A percentile compares a stretch with the other conserved stretches of the same genome.
phyloP scores from a whole-genome alignment of 2,888 invertebrate genomes.

The Calameuta idolon region DNA sequence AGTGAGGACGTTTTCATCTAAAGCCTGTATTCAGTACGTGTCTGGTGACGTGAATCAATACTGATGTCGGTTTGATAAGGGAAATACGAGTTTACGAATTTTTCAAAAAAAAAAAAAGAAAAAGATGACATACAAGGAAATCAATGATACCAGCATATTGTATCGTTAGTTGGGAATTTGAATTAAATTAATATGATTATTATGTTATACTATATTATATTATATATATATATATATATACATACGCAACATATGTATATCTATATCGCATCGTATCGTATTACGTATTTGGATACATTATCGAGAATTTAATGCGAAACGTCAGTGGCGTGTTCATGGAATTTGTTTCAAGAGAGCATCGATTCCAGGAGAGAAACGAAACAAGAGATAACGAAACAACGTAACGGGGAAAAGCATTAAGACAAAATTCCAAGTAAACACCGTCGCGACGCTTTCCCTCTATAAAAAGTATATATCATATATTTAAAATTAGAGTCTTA shows the following conservation, averaged over 20 bases:
- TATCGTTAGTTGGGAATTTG: neutral
- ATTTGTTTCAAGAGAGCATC: neutral
- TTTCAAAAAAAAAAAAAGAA: neutral
- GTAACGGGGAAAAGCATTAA: neutral
- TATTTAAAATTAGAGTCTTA: constrained; percentile 18
- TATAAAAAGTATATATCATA: constrained; percentile 7
- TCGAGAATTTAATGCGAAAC: constrained; percentile 8
- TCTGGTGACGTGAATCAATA: neutral
- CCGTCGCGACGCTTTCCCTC: neutral
- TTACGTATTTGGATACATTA: neutral
- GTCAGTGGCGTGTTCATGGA: neutral
- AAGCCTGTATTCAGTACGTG: neutral
- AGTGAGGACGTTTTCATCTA: neutral
- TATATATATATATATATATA: constrained; percentile 9
- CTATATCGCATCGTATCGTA: neutral
- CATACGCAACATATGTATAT: constrained; percentile 14
- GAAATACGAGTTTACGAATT: neutral
- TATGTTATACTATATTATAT: constrained; percentile 2
- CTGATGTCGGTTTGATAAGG: neutral
- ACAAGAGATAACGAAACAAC: neutral
- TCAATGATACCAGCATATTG: neutral
- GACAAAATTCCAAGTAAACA: neutral
- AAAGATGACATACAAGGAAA: neutral
- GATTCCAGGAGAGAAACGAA: too few species aligned
- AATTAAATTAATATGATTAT: neutral